Evolutionary conservation across 2,797 vertebrate genomes (phyloP).

Genomic region (Rhinichthys osculus): DNA sequence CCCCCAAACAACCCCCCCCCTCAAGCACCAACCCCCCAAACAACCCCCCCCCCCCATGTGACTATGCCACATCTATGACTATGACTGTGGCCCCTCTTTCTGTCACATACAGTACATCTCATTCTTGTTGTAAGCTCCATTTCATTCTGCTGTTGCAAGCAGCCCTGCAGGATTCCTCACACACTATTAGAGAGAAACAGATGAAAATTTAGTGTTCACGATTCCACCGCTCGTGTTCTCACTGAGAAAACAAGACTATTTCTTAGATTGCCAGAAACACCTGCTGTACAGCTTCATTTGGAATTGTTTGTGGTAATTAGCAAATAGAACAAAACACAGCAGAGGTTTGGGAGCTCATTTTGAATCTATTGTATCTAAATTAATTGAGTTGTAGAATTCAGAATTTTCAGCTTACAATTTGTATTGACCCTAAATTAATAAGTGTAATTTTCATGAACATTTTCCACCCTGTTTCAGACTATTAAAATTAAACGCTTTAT

Average conservation of each 20-base stretch:
- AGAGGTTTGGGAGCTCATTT: constrained; percentile 30
- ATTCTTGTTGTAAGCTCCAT: constrained; percentile 7
- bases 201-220: constrained; percentile 37
- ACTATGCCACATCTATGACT: neutral
- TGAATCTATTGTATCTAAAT: constrained; percentile 9
- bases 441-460: too few species aligned
- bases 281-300: constrained; percentile 42
- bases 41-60: neutral
- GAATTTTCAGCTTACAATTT: neutral
- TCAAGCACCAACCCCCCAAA: neutral
- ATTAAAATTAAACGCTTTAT: neutral
- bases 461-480: neutral
- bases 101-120: constrained; percentile 8
- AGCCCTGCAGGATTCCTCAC: constrained; percentile 34
- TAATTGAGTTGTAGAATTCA: neutral
- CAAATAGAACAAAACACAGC: constrained; percentile 32
- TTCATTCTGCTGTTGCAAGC: neutral
- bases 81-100: neutral
- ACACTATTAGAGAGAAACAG: constrained; percentile 24
- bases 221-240: constrained; percentile 2
- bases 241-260: constrained; percentile 25
- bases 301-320: constrained; percentile 48
- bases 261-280: constrained; percentile 39
- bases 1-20: too few species aligned
- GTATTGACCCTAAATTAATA: neutral